phyloP scores from a whole-genome alignment of 2,888 invertebrate species.

The Callyntrura guangdongensis region DNA sequence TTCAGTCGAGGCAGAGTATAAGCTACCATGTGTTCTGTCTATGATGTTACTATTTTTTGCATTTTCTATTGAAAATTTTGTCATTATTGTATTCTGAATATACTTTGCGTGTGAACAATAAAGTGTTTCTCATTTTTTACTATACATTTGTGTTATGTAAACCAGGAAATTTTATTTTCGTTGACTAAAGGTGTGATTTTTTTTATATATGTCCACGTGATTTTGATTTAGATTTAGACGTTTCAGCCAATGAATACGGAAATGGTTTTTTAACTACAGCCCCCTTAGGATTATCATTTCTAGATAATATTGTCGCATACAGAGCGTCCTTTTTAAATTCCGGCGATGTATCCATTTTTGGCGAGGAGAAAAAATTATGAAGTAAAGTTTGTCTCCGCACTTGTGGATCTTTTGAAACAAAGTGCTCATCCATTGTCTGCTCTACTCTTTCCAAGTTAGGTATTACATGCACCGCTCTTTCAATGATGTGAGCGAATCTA shows the following conservation, averaged over 20 bases:
- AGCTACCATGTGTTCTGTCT: too few species aligned
- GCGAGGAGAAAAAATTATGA: constrained; percentile 52
- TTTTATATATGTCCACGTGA: background rate
- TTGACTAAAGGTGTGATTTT: background rate
- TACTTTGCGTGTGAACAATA: too few species aligned
- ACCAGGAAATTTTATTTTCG: background rate
- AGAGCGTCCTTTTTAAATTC: constrained; percentile 60
- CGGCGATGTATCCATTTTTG: constrained; percentile 67
- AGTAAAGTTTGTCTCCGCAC: constrained; percentile 51
- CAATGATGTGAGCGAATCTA: constrained; percentile 59
- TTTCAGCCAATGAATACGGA: constrained; percentile 58
- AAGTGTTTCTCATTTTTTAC: too few species aligned
- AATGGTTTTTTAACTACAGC: constrained; percentile 39
- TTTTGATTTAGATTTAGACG: constrained; percentile 45
- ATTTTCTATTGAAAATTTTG: too few species aligned
- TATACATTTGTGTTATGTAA: too few species aligned
- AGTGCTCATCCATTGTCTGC: constrained; percentile 60
- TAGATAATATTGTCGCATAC: constrained; percentile 55
- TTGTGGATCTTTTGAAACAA: constrained; percentile 26
- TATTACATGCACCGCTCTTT: constrained; percentile 35
- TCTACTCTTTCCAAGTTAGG: constrained; percentile 50
- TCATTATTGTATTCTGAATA: too few species aligned
- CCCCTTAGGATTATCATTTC: constrained; percentile 62
- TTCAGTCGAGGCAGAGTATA: too few species aligned
- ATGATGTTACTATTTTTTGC: too few species aligned